A percentile compares a stretch with the other conserved stretches of the same genome.
Evolutionary conservation across 2,113 vertebrate species (phyloP).

Genomic region (Agelaius phoeniceus): DNA sequence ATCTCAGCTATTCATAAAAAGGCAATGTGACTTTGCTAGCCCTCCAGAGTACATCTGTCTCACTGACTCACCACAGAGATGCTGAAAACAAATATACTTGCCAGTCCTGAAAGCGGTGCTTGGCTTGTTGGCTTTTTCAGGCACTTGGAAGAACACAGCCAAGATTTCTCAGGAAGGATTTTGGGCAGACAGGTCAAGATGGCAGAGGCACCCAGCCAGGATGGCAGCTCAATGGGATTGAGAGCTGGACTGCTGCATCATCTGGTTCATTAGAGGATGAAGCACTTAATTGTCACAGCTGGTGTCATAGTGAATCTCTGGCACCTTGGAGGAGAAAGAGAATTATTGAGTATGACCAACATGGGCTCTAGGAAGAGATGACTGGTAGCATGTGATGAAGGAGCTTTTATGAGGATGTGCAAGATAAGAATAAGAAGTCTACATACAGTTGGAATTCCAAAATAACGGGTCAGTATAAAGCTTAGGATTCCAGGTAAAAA

Average conservation of each 20-base stretch:
- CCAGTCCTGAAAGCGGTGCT: background rate
- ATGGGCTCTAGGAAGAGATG: background rate
- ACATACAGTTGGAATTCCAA: background rate
- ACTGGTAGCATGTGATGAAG: background rate
- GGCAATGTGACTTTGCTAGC: background rate
- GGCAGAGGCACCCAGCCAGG: background rate
- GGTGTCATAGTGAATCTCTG: background rate
- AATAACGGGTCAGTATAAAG: background rate
- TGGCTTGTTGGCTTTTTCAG: background rate
- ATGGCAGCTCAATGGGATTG: background rate
- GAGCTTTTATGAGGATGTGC: background rate
- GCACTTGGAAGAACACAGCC: background rate
- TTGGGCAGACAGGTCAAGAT: background rate
- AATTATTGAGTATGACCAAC: background rate
- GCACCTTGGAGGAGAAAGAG: background rate
- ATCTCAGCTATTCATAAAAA: constrained; percentile 30
- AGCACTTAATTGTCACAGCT: background rate
- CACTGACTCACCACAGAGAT: constrained; percentile 2
- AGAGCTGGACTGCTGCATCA: background rate
- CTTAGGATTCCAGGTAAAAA: background rate
- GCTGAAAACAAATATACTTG: constrained; percentile 21
- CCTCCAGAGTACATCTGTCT: constrained; percentile 22
- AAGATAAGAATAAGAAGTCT: background rate
- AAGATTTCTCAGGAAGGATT: background rate
- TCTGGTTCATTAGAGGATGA: background rate